A percentile compares a stretch with the other conserved stretches of the same genome.
Evolutionary conservation across 2,888 invertebrate species (phyloP).

Genomic region (Alviniconcha strummeri): DNA sequence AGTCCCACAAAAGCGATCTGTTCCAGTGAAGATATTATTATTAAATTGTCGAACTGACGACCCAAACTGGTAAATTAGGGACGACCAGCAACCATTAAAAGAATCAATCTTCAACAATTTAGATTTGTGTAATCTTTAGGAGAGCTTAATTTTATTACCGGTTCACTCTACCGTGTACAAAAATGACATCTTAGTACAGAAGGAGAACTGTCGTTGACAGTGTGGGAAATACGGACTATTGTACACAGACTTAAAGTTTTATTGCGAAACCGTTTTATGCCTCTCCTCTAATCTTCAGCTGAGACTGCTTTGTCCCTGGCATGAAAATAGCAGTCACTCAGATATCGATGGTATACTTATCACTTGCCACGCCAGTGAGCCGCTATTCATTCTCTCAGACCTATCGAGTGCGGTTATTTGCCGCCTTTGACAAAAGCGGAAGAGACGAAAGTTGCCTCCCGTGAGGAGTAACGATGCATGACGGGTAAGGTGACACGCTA

Average conservation of each 20-base stretch:
- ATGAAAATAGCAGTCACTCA: neutral
- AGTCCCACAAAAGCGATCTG: too few species aligned
- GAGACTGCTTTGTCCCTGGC: neutral
- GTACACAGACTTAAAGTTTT: neutral
- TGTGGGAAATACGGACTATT: neutral
- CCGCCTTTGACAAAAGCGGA: neutral
- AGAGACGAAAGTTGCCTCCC: slow-evolving; percentile 20
- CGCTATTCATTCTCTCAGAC: neutral
- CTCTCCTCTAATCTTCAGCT: neutral
- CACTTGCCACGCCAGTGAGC: neutral
- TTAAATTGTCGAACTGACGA: too few species aligned
- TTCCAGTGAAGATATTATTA: too few species aligned
- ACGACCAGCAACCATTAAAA: too few species aligned
- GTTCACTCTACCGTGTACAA: neutral
- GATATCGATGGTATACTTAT: neutral
- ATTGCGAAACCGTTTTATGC: neutral
- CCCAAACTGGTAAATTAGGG: too few species aligned
- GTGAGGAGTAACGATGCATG: slow-evolving; percentile 20
- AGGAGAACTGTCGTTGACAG: neutral
- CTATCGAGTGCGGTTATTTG: neutral
- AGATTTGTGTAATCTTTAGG: too few species aligned
- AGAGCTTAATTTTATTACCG: neutral
- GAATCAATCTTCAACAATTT: too few species aligned
- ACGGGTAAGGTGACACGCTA: slow-evolving; percentile 8
- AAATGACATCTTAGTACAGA: neutral